Evolutionary conservation across 2,797 vertebrate genomes (phyloP).

Genomic region (Myotis planiceps): DNA sequence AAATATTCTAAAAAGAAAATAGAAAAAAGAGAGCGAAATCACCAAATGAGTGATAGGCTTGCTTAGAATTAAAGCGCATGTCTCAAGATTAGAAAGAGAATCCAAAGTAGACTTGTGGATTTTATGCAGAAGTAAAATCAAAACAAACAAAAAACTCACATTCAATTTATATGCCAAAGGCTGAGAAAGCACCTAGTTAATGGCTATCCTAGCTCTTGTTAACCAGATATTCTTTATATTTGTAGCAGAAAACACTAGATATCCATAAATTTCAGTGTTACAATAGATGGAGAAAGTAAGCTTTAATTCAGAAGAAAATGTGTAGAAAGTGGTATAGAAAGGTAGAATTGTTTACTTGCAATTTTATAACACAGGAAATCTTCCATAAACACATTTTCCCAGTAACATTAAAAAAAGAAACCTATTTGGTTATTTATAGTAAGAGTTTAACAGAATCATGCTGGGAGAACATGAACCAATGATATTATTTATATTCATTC

Average conservation of each 20-base stretch:
- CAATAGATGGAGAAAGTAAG: neutral
- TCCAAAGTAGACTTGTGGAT: neutral
- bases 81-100: neutral
- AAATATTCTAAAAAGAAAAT: neutral
- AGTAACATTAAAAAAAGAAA: neutral
- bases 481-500: constrained; percentile 82
- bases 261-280: neutral
- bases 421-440: constrained; percentile 73
- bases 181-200: neutral
- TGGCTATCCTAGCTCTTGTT: neutral
- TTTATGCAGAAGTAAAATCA: neutral
- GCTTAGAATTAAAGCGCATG: neutral
- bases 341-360: constrained; percentile 3
- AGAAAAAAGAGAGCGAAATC: neutral
- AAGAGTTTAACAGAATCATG: constrained; percentile 77
- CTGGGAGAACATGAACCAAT: constrained; percentile 76
- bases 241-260: neutral
- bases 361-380: constrained; percentile 40
- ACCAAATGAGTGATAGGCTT: neutral
- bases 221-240: neutral
- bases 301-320: constrained; percentile 36
- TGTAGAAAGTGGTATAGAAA: constrained; percentile 9
- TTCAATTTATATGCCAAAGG: neutral
- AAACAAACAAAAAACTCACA: neutral
- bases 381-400: constrained; percentile 64